Evolutionary conservation across 2,888 invertebrate genomes (phyloP), one percentile per base, ranked within the genome.

Genomic region (Lycia hirtaria): DNA sequence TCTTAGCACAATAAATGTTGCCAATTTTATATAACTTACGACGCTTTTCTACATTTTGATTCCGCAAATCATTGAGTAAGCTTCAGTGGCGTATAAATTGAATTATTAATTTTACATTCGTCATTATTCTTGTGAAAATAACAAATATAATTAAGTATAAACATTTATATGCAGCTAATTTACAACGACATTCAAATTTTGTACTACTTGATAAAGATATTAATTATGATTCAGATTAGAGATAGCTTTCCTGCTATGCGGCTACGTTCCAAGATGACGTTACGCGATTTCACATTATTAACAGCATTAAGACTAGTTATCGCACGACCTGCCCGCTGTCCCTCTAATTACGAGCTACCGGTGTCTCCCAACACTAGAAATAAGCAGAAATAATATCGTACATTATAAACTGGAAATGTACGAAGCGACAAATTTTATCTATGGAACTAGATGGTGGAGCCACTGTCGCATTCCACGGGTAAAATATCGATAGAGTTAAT

Each of bases 271-370:
- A 88, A 87, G 74, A 88, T 88, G 87, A 87, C 87, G 79, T 48
- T 75, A 73, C 73, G 75, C 78, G 83, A 84, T 85, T 87, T 86
- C 84, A 78, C 78, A 80, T 88, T 81, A 89, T 89, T 88, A 88
- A 78, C 83, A 82, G 83, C 87, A 87, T 88, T 88, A 88, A 79
- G 84, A 82, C 85, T 87, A 87, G 87, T 87, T 88, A 89, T 87
- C 85, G 81, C 81, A 77, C 85, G 83, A 83, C 82, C 83, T 77
- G 76, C 75, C 78, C 68, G 76, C 84, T 78, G 83, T 86, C 82
- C 82, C 87, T 86, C 88, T 90, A 86, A 90, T 89, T 87, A 88
- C 69, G 73, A 51, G 72, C 78, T 78, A 78, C 83, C 80, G 83
- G 80, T 79, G 72, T 78, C 80, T 80, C 80, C 82, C 78, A 74